These are phyloP conservation scores for Cyaniris semiargus DNA, from an alignment of 2,888 invertebrate genomes.

Conservation along the genomic window DNA sequence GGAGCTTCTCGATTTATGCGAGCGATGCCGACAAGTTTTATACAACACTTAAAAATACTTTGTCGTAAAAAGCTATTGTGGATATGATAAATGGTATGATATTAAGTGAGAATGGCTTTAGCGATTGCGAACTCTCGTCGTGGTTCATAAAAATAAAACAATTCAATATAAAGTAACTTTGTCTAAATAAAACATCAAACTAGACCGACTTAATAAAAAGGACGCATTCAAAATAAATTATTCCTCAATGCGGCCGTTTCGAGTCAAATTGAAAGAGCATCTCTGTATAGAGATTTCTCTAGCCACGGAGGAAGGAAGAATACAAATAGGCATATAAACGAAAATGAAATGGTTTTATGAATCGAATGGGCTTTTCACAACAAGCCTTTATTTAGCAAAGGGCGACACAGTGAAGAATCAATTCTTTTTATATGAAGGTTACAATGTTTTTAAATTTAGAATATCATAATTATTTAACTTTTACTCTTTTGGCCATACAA, in stretches of 20 bases:
- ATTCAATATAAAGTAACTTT: slow-evolving; percentile 29
- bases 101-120: not conserved
- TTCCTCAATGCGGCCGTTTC: slow-evolving; percentile 73
- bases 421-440: slow-evolving; percentile 26
- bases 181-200: slow-evolving; percentile 38
- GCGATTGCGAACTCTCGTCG: not conserved
- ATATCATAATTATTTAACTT: not conserved
- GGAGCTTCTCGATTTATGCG: not conserved
- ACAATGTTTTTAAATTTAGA: not conserved
- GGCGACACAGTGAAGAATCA: slow-evolving; percentile 42
- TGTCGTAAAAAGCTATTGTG: not conserved
- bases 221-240: slow-evolving; percentile 72
- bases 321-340: slow-evolving; percentile 75
- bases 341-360: slow-evolving; percentile 71
- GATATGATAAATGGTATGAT: not conserved
- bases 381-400: slow-evolving; percentile 55
- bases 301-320: slow-evolving; percentile 68
- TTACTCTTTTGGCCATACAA: not conserved
- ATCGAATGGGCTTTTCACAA: slow-evolving; percentile 63
- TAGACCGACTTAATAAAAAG: slow-evolving; percentile 53
- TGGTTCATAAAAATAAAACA: slow-evolving; percentile 8
- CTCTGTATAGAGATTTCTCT: slow-evolving; percentile 73
- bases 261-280: slow-evolving; percentile 77
- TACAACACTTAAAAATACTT: not conserved
- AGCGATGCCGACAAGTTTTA: not conserved